A percentile compares a stretch with the other conserved stretches of the same genome.
phyloP scores from a whole-genome alignment of 2,888 invertebrate genomes.

The Acanthosoma haemorrhoidale region DNA sequence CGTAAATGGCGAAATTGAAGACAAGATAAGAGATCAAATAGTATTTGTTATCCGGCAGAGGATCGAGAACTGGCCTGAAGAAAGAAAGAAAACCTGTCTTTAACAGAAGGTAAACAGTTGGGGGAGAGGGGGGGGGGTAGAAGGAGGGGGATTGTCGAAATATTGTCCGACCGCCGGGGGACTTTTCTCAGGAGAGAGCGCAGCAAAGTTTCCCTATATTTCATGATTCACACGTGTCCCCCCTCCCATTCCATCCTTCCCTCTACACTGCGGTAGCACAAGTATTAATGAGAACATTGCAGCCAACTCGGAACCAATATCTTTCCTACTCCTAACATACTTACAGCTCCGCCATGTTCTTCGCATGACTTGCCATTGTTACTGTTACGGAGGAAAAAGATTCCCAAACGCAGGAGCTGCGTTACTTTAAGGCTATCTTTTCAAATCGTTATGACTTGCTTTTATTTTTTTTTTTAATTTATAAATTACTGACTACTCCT shows the following conservation, averaged over 20 bases:
- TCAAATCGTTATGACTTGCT: too few relatives aligned
- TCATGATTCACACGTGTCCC: conserved; percentile 22
- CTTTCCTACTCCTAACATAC: neutral
- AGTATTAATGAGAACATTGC: conserved; percentile 20
- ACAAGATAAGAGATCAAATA: neutral
- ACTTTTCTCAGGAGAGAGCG: conserved; percentile 12
- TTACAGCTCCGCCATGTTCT: conserved; percentile 11
- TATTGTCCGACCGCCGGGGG: neutral
- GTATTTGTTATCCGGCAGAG: neutral
- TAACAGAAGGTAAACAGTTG: conserved; percentile 14
- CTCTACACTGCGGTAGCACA: conserved; percentile 6
- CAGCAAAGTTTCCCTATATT: conserved; percentile 26
- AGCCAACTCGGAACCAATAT: neutral
- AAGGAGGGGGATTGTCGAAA: neutral
- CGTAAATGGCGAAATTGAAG: neutral
- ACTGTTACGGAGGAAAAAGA: too few relatives aligned
- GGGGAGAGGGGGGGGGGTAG: too few relatives aligned
- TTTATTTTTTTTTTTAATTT: too few relatives aligned
- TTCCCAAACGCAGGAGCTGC: too few relatives aligned
- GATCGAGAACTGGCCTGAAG: neutral
- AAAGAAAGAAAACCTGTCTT: neutral
- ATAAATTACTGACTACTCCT: too few relatives aligned
- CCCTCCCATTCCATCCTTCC: conserved; percentile 1
- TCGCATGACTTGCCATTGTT: too few relatives aligned
- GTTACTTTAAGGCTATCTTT: too few relatives aligned